These are phyloP conservation scores for Allacma fusca DNA, from an alignment of 2,888 invertebrate genomes.

Conservation along the genomic window DNA sequence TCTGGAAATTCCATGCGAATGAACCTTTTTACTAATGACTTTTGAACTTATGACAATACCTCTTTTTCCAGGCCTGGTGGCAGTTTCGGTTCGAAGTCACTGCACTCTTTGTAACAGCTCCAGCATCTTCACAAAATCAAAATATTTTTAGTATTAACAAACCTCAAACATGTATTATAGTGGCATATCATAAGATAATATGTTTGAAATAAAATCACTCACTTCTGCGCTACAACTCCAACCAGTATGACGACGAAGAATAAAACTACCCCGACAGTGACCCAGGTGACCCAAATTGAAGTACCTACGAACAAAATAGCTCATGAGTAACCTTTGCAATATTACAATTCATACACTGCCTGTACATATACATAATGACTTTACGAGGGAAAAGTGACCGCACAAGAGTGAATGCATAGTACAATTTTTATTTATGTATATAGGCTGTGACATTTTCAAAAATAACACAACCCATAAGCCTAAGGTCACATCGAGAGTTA, in stretches of 20 bases:
- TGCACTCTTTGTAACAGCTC: conserved; percentile 72
- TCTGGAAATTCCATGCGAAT: too few species aligned
- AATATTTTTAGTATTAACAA: conserved; percentile 3
- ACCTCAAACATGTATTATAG: background rate
- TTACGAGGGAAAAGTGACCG: too few species aligned
- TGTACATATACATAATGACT: too few species aligned
- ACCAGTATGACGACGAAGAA: conserved; percentile 40
- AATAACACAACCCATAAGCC: too few species aligned
- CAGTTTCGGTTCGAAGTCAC: conserved; percentile 73
- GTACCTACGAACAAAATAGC: conserved; percentile 46
- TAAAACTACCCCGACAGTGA: conserved; percentile 48
- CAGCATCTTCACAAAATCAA: conserved; percentile 67
- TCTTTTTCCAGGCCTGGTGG: conserved; percentile 72
- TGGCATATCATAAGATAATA: background rate
- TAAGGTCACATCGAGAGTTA: too few species aligned
- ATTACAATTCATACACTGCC: too few species aligned
- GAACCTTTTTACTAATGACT: too few species aligned
- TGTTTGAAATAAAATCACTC: conserved; percentile 41
- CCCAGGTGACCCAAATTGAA: conserved; percentile 55
- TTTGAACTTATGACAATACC: too few species aligned
- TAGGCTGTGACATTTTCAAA: too few species aligned
- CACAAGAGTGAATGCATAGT: too few species aligned
- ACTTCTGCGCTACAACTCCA: conserved; percentile 55
- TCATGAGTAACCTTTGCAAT: background rate
- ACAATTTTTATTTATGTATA: too few species aligned